These are phyloP conservation scores for Rhodeus uyekii DNA, from an alignment of 2,797 vertebrate genomes.

Conservation along the genomic window DNA sequence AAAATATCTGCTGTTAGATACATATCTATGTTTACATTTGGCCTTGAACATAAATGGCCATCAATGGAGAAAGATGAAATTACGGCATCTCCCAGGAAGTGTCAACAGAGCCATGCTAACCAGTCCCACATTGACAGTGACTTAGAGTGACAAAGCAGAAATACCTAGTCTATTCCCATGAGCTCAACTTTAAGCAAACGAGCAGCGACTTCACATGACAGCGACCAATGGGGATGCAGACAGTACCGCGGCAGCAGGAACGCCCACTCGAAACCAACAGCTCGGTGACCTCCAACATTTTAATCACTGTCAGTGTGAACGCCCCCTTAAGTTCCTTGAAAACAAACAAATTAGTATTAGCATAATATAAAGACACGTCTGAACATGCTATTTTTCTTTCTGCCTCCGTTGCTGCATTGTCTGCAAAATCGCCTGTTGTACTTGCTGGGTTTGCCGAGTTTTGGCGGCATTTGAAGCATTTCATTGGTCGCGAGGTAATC, in stretches of 20 bases:
- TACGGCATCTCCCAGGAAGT: not conserved
- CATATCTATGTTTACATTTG: not conserved
- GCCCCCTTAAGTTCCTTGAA: slow-evolving; percentile 8
- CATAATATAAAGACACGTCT: slow-evolving; percentile 12
- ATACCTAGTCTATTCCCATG: not conserved
- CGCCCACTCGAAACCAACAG: not conserved
- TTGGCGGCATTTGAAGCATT: slow-evolving; percentile 39
- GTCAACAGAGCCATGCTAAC: not conserved
- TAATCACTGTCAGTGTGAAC: slow-evolving; percentile 17
- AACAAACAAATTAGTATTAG: slow-evolving; percentile 19
- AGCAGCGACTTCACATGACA: not conserved
- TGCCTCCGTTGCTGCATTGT: not conserved
- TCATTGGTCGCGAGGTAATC: slow-evolving; percentile 33
- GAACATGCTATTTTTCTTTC: not conserved
- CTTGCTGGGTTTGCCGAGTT: slow-evolving; percentile 9
- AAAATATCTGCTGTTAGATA: too few relatives aligned
- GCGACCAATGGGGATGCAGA: not conserved
- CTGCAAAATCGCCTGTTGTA: not conserved
- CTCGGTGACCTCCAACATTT: slow-evolving; percentile 10
- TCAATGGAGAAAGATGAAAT: not conserved
- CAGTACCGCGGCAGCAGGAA: not conserved
- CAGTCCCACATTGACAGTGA: not conserved
- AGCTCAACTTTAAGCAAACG: slow-evolving; percentile 1
- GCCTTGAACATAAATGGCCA: not conserved
- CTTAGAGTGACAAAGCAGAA: not conserved